These are phyloP conservation scores for Drepanosiphum platanoidis DNA, from an alignment of 2,888 invertebrate species.

Conservation along the genomic window DNA sequence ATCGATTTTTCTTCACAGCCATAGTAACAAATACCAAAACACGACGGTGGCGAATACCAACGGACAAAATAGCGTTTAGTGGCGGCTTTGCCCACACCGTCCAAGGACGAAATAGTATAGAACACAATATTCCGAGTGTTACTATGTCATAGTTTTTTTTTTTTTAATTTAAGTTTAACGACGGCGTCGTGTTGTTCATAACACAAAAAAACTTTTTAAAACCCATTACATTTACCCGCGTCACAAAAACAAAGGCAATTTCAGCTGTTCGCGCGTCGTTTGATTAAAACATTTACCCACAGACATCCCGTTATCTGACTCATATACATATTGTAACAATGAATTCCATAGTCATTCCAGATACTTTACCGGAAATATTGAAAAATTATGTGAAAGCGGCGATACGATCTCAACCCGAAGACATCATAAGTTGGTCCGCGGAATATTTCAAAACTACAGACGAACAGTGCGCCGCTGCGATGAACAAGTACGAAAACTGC, in stretches of 20 bases:
- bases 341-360: conserved; percentile 77
- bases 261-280: background rate
- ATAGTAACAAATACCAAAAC: conserved; percentile 51
- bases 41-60: background rate
- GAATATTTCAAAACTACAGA: conserved; percentile 81
- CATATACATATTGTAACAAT: background rate
- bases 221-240: background rate
- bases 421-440: conserved; percentile 84
- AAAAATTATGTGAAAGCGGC: conserved; percentile 92
- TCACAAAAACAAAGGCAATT: background rate
- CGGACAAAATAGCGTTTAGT: background rate
- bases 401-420: conserved; percentile 88
- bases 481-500: background rate
- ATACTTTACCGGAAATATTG: conserved; percentile 82
- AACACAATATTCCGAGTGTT: background rate
- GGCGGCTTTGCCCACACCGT: background rate
- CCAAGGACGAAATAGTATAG: background rate
- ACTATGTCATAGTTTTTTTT: background rate
- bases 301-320: background rate
- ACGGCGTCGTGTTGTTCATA: background rate
- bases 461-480: background rate
- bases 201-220: background rate
- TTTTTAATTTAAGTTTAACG: background rate
- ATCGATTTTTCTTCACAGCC: conserved; percentile 27
- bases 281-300: no score